A percentile compares a stretch with the other conserved stretches of the same genome.
Evolutionary conservation across 2,113 vertebrate genomes (phyloP).

Genomic region (Cyprinodon brontotheroides): DNA sequence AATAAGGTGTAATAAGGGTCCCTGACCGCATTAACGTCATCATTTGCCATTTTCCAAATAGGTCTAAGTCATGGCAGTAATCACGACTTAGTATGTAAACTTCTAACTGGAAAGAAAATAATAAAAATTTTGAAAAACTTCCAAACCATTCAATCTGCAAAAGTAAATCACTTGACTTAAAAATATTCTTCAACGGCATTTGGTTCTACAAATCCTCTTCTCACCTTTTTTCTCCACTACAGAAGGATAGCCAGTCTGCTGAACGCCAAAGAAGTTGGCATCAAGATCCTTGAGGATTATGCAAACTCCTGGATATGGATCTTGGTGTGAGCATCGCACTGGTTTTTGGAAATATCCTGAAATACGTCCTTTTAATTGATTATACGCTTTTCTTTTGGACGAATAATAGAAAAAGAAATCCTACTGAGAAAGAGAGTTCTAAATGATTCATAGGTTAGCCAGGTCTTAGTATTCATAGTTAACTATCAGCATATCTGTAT

Average conservation of each 20-base stretch:
- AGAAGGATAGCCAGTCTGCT: slow-evolving; percentile 87
- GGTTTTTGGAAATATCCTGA: background rate
- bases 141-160: background rate
- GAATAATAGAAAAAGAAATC: background rate
- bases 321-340: slow-evolving; percentile 84
- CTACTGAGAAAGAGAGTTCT: background rate
- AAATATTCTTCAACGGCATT: background rate
- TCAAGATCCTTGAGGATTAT: slow-evolving; percentile 95
- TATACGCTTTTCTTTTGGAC: background rate
- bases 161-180: background rate
- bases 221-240: slow-evolving; percentile 41
- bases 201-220: background rate
- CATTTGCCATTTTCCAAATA: background rate
- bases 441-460: background rate
- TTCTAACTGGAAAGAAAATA: background rate
- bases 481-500: background rate
- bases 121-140: background rate
- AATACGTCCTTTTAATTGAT: background rate
- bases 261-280: slow-evolving; percentile 85
- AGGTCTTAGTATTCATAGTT: background rate
- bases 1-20: too few species aligned
- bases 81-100: background rate
- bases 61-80: background rate
- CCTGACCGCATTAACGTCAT: too few species aligned
- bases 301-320: slow-evolving; percentile 95